Conservation (phyloP, 2,113 vertebrate genomes). For the Anolis sagrei region DNA sequence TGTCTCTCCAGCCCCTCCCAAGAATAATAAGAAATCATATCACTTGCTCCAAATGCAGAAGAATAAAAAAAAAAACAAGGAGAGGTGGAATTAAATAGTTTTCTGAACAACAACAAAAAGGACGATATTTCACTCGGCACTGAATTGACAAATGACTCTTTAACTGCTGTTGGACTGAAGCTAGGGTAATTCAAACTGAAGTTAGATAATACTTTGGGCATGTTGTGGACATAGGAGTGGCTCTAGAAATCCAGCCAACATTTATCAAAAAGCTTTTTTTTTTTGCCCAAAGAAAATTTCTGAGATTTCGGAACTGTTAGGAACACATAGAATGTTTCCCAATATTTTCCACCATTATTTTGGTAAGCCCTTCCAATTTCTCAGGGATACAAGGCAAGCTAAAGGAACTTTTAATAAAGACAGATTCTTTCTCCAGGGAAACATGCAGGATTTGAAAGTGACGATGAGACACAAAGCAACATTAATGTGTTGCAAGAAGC, state of each 20-base stretch:
- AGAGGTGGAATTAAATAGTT: slow-evolving; percentile 2
- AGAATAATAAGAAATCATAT: slow-evolving; percentile 61
- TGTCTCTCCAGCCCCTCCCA: slow-evolving; percentile 67
- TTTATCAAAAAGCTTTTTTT: background rate
- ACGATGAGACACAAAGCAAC: no score
- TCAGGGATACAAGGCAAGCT: no score
- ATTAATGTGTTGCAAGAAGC: no score
- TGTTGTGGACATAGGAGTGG: background rate
- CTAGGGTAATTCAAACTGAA: background rate
- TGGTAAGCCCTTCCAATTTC: no score
- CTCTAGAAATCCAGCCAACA: background rate
- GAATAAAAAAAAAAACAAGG: slow-evolving; percentile 41
- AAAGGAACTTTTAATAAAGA: no score
- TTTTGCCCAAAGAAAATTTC: background rate
- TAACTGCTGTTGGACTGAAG: background rate
- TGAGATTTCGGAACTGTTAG: background rate
- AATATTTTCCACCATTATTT: background rate
- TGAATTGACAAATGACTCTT: background rate
- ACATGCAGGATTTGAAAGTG: no score
- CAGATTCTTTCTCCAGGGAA: no score
- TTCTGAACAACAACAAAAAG: background rate
- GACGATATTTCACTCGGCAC: background rate
- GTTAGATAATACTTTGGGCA: background rate
- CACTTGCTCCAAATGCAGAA: slow-evolving; percentile 46
- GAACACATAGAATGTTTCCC: no score